A percentile compares a stretch with the other conserved stretches of the same genome.
Conservation (phyloP, 1,140 invertebrate genomes). For the Drosophila ficusphila region DNA sequence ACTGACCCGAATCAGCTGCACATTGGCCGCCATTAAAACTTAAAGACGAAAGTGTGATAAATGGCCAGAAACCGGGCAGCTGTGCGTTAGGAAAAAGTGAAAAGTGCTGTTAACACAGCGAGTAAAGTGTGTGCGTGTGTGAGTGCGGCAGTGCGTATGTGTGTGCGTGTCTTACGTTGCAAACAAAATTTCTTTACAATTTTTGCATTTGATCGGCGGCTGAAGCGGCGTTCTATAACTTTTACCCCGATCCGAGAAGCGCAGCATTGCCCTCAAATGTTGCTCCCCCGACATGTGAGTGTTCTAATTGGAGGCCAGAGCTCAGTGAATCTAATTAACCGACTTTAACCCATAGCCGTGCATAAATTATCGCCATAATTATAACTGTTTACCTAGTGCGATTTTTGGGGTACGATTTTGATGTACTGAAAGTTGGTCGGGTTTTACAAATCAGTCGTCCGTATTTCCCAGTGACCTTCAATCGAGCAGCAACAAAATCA, state of each 20-base stretch:
- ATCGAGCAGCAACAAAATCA: constrained; percentile 74
- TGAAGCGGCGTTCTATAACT: constrained; percentile 43
- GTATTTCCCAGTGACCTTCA: constrained; percentile 71
- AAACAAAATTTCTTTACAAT: constrained; percentile 70
- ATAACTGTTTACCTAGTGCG: constrained; percentile 63
- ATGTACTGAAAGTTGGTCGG: too few species aligned
- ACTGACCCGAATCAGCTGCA: neutral
- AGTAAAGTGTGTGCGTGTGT: constrained; percentile 44
- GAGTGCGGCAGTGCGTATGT: constrained; percentile 30
- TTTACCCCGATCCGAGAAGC: constrained; percentile 35
- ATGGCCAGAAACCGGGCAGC: constrained; percentile 5
- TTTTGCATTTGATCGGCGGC: constrained; percentile 30
- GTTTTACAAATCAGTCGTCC: constrained; percentile 21
- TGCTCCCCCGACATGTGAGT: constrained; percentile 73
- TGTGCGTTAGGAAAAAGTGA: constrained; percentile 65
- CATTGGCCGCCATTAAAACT: neutral
- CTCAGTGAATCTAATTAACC: constrained; percentile 20
- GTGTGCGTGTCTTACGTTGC: constrained; percentile 66
- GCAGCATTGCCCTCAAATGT: constrained; percentile 71
- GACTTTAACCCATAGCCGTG: constrained; percentile 33
- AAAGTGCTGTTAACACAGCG: constrained; percentile 50
- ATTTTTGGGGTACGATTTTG: constrained; percentile 11
- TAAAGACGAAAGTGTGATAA: too few species aligned
- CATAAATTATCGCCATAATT: constrained; percentile 41
- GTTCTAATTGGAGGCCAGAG: neutral